These are phyloP conservation scores for Arctia plantaginis DNA, from an alignment of 2,888 invertebrate species.

Conservation along the genomic window DNA sequence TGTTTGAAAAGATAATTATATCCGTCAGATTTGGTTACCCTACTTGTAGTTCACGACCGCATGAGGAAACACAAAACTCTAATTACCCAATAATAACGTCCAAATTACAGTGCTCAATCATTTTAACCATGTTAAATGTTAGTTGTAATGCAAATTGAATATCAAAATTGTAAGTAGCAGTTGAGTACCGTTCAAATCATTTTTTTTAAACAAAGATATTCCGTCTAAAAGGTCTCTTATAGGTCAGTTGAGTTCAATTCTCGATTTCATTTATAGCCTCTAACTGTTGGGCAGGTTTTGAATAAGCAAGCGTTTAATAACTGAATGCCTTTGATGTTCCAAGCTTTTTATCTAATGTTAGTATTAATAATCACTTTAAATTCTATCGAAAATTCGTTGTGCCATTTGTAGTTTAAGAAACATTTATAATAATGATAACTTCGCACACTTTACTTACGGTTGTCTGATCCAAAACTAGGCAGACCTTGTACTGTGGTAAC, in stretches of 20 bases:
- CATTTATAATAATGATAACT: neutral
- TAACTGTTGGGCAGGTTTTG: neutral
- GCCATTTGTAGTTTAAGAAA: neutral
- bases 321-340: neutral
- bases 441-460: no score
- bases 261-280: neutral
- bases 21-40: neutral
- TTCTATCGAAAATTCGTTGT: no score
- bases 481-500: no score
- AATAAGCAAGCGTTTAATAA: neutral
- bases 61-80: slow-evolving; percentile 49
- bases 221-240: neutral
- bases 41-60: slow-evolving; percentile 27
- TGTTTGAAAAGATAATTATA: neutral
- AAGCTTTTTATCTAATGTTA: neutral
- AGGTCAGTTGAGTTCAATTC: slow-evolving; percentile 1
- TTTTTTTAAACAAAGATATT: slow-evolving; percentile 14
- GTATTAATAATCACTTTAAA: neutral
- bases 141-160: slow-evolving; percentile 54
- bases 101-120: slow-evolving; percentile 54
- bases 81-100: slow-evolving; percentile 52
- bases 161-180: slow-evolving; percentile 48
- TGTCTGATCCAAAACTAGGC: no score
- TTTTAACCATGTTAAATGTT: slow-evolving; percentile 52
- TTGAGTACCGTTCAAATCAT: slow-evolving; percentile 28